phyloP scores from a whole-genome alignment of 2,888 invertebrate genomes.

The Melinopterus prodromus region DNA sequence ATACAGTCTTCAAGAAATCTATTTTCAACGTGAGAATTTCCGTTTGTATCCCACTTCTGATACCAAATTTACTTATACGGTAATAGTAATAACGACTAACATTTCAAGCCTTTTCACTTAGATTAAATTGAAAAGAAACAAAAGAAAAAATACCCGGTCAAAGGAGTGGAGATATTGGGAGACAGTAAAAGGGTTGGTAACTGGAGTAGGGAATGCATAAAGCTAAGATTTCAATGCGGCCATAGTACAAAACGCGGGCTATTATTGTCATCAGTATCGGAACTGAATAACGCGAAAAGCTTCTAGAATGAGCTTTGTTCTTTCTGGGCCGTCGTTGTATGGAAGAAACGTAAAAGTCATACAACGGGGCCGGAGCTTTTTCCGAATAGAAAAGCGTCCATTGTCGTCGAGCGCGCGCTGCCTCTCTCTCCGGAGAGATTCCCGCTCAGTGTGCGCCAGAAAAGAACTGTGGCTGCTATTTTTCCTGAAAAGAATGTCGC shows the following conservation, averaged over 20 bases:
- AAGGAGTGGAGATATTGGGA: not conserved
- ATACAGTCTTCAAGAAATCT: too few species aligned
- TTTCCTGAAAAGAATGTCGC: constrained; percentile 56
- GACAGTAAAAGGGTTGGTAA: not conserved
- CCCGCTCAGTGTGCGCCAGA: constrained; percentile 44
- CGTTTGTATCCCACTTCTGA: too few species aligned
- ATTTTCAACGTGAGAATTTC: too few species aligned
- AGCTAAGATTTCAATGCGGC: constrained; percentile 51
- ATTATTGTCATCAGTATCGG: constrained; percentile 58
- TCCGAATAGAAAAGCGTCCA: constrained; percentile 53
- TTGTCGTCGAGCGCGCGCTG: constrained; percentile 54
- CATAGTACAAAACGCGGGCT: constrained; percentile 53
- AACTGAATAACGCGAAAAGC: constrained; percentile 57
- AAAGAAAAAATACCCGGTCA: constrained; percentile 31
- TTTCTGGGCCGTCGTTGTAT: constrained; percentile 50
- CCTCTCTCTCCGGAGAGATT: constrained; percentile 51
- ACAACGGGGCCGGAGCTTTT: constrained; percentile 55
- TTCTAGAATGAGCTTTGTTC: constrained; percentile 59
- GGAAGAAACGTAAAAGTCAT: constrained; percentile 60
- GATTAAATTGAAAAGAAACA: constrained; percentile 33
- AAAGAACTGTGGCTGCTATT: constrained; percentile 60
- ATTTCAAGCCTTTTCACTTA: constrained; percentile 34
- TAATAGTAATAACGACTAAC: constrained; percentile 5
- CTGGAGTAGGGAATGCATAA: constrained; percentile 39
- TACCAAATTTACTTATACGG: too few species aligned